Percentiles rank a stretch among this genome's conserved stretches.
Evolutionary conservation across 2,797 vertebrate genomes (phyloP).

Genomic region (Gallinago nigripennis): DNA sequence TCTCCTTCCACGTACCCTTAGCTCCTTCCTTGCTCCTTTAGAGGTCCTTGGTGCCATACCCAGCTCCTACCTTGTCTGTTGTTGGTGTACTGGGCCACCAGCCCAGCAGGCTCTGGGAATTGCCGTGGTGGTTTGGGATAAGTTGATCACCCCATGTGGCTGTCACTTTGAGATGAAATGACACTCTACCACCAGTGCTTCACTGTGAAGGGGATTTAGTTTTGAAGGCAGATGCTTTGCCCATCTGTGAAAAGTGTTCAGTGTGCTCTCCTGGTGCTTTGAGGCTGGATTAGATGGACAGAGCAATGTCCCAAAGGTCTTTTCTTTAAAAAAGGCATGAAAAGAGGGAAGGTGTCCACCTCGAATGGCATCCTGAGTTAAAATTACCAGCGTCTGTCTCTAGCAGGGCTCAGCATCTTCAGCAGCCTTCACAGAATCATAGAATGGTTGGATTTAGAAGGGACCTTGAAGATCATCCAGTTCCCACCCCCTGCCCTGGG

Average conservation of each 20-base stretch:
- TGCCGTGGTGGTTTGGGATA: not conserved
- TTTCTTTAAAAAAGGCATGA: not conserved
- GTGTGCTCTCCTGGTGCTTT: not conserved
- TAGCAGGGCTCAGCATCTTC: not conserved
- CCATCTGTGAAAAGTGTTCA: not conserved
- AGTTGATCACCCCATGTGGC: fast-evolving
- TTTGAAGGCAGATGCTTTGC: not conserved
- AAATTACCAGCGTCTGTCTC: not conserved
- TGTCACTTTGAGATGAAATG: not conserved
- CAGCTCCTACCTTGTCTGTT: fast-evolving
- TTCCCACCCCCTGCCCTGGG: not conserved
- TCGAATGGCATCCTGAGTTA: fast-evolving
- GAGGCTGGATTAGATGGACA: not conserved
- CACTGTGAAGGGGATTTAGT: fast-evolving
- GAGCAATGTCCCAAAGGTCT: fast-evolving
- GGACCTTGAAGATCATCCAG: not conserved
- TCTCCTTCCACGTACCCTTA: not conserved
- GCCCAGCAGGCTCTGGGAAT: not conserved
- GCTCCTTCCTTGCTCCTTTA: fast-evolving
- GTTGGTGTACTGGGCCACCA: not conserved
- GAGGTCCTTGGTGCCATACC: fast-evolving
- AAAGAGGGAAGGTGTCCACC: fast-evolving
- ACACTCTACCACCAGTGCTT: fast-evolving
- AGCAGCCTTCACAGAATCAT: not conserved
- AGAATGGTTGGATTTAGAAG: not conserved